Evolutionary conservation across 2,888 invertebrate genomes (phyloP), one percentile per base, ranked within the genome.

Genomic region (Luperina testacea): DNA sequence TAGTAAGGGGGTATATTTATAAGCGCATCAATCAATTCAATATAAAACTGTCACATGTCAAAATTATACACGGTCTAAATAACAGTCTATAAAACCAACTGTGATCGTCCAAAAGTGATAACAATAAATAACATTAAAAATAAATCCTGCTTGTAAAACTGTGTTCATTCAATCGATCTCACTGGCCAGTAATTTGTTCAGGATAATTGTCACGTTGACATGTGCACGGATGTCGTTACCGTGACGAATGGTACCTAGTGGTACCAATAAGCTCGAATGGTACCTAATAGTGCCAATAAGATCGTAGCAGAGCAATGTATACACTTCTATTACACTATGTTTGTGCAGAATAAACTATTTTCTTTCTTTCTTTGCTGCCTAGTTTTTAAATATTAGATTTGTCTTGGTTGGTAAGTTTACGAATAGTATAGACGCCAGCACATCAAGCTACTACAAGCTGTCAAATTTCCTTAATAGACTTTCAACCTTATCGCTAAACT

Each of bases 131-230:
- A 27, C 42, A 42, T 57, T 64, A 71, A 82, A 63, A 59, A 71
- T 53, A 53, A 63, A 72, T 53, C 5, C 1, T 27, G 45, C 27
- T 80, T 67, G 71, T 64, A 38, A 32, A 84, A 65, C 64, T 67
- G 67, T 64, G 32, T 73, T 42, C 57, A 61, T 72, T 32, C 42
- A 75, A 75, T 75, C 70, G 32, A 53, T 68, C 32, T 38, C 4
- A 13, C 57, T 17, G 48, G 45, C 57, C 15, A 45, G 73, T 69
- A 57, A 73, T 83, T 83, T 86, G 70, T 77, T 68, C 72, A 15
- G 3, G 42, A 38, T 83, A 83, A 85, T 86, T 86, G 75, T 80
- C 77, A 71, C 42, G 61, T 70, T 48, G 61, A 71, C 59, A 70
- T 53, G 20, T 51, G 53, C 65, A 65, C 64, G 45, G 71, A 73